Evolutionary conservation across 2,888 invertebrate genomes (phyloP), one percentile per base, ranked within the genome.

Genomic region (Ornithoptera alexandrae): DNA sequence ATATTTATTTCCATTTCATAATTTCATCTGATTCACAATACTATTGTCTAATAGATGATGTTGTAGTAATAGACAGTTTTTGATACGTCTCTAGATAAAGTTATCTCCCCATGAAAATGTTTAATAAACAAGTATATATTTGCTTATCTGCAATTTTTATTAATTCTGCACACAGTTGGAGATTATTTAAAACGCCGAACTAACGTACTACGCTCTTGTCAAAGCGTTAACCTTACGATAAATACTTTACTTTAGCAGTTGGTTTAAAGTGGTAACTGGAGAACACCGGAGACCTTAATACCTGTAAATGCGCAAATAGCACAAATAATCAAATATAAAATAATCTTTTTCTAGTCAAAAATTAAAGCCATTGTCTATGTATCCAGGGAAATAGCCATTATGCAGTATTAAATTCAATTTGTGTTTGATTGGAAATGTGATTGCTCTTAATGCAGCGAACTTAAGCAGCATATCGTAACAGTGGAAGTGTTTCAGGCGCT

Each of bases 401-500:
- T 50, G 50, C 15, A 50, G 15, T 50, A 17, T 30, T 30, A 30
- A 17, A 50, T 17, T 50, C 1, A 50, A 50, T 50, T 50, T 15
- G 12, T 50, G 5, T 50, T 50, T 50, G 46, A 46, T 46, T 46
- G 50, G 50, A 18, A 50, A 50, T 15, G 12, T 50, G 50, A 50
- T 50, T 17, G 50, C 50, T 15, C 18, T 50, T 50, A 50, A 18
- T 5, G 50, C 10, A 10, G 39, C 39, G 50, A n/a, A 57, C 8
- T 20, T 57, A 8, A 57, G 20, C 57, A 57, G 6, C 64, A 60
- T 39, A 50, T 64, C 20, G 30, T 30, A 69, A 69, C 30, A 59
- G 65, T 22, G 20, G 12, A 12, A 10, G 65, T 65, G n/a, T 70
- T 70, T 18, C 94, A 96, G 96, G 96, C 95, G 96, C 96, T 95